A percentile compares a stretch with the other conserved stretches of the same genome.
Conservation (phyloP, 2,888 invertebrate genomes). For the Heliconius sara region DNA sequence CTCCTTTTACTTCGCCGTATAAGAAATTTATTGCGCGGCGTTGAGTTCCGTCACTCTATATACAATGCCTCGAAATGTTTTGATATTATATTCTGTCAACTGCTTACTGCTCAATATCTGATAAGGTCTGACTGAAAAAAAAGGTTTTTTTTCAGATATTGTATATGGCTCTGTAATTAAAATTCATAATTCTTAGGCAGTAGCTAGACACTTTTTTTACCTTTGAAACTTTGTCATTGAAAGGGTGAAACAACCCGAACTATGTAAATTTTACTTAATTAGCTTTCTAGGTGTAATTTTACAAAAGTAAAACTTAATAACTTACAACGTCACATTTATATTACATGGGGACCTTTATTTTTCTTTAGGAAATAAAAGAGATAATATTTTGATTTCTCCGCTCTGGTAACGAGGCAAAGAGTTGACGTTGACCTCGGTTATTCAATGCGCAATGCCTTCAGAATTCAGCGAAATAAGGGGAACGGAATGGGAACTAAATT, state of each 20-base stretch:
- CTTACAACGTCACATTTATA: no score
- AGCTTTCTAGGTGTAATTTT: neutral
- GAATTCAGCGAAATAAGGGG: no score
- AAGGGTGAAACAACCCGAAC: neutral
- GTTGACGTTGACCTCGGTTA: no score
- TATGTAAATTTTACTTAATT: slow-evolving; percentile 7
- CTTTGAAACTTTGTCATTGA: slow-evolving; percentile 6
- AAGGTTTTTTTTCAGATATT: neutral
- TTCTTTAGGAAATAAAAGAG: no score
- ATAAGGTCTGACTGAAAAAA: no score
- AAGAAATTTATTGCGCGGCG: neutral
- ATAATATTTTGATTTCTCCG: no score
- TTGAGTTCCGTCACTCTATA: neutral
- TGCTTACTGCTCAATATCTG: no score
- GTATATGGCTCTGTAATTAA: neutral
- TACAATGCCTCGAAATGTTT: neutral
- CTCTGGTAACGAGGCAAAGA: no score
- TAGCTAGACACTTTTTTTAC: neutral
- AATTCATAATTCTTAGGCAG: neutral
- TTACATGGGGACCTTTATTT: neutral
- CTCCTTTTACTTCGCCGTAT: no score
- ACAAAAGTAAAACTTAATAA: neutral
- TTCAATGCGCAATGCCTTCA: no score
- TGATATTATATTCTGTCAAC: neutral
- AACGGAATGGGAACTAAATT: no score